Conservation (phyloP, 2,888 invertebrate species). For the Parochlus steinenii region DNA sequence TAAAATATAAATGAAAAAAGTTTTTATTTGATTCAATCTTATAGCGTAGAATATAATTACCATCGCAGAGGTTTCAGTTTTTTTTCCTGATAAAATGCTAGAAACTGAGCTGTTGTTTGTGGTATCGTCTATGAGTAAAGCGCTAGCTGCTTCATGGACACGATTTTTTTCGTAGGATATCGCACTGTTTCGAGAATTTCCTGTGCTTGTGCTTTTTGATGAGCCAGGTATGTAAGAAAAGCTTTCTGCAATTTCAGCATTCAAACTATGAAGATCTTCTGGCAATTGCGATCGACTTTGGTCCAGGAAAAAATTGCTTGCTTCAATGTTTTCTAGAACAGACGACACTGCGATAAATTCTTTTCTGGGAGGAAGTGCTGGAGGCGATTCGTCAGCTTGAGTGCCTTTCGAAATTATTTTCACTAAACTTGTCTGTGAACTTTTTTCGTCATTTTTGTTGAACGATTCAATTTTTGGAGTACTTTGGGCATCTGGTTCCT, state of each 20-base stretch:
- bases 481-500: conserved; percentile 2
- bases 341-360: too few species aligned
- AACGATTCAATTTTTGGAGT: conserved; percentile 10
- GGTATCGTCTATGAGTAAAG: too few species aligned
- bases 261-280: too few species aligned
- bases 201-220: background rate
- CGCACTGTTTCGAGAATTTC: background rate
- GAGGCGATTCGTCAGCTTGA: conserved; percentile 7
- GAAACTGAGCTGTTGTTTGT: too few species aligned
- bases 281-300: too few species aligned
- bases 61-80: background rate
- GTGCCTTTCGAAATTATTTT: conserved; percentile 1
- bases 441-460: conserved; percentile 6
- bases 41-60: background rate
- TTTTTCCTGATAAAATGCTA: too few species aligned
- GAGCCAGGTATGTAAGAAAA: conserved; percentile 9
- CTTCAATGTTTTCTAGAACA: too few species aligned
- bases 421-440: conserved; percentile 11
- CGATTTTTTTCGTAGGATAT: background rate
- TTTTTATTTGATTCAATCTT: background rate
- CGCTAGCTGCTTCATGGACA: conserved; percentile 2
- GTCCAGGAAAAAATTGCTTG: too few species aligned
- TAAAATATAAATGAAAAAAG: too few species aligned
- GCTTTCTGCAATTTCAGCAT: conserved; percentile 11
- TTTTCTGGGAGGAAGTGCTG: background rate